These are phyloP conservation scores for Craseonycteris thonglongyai DNA, from an alignment of 2,113 vertebrate genomes.

Conservation along the genomic window DNA sequence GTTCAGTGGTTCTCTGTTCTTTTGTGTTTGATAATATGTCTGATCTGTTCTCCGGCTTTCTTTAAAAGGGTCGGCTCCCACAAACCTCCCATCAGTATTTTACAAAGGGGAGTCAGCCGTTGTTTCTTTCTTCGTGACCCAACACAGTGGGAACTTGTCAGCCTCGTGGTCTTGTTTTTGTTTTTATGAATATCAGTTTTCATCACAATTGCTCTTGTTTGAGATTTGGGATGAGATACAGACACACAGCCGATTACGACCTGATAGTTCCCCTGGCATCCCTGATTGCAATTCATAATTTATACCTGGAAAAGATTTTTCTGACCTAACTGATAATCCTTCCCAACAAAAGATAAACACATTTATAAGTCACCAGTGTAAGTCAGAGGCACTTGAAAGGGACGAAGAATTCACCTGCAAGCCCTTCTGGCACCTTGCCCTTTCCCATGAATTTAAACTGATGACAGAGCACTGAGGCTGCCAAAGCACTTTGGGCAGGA, in stretches of 20 bases:
- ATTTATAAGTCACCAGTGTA: slow-evolving; percentile 67
- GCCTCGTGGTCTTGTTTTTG: not conserved
- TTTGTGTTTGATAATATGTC: not conserved
- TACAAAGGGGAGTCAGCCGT: not conserved
- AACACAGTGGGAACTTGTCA: not conserved
- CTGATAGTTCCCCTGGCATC: slow-evolving; percentile 66
- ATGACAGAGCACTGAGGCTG: slow-evolving; percentile 73
- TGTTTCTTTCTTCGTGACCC: not conserved
- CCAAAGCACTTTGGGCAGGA: slow-evolving; percentile 50
- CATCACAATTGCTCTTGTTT: not conserved
- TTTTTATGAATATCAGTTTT: not conserved
- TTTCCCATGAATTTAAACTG: slow-evolving; percentile 74
- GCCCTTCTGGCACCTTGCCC: slow-evolving; percentile 74
- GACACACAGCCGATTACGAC: slow-evolving; percentile 65
- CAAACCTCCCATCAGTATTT: not conserved
- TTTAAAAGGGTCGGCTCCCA: not conserved
- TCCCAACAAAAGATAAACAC: slow-evolving; percentile 76
- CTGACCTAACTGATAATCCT: slow-evolving; percentile 78
- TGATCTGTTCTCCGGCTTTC: not conserved
- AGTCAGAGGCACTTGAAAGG: slow-evolving; percentile 77
- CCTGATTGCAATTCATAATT: slow-evolving; percentile 76
- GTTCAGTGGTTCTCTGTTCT: not conserved
- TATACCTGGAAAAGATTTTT: slow-evolving; percentile 72
- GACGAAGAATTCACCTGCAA: slow-evolving; percentile 81
- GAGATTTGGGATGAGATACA: slow-evolving; percentile 64